Evolutionary conservation across 2,797 vertebrate genomes (phyloP).

Genomic region (Lindbergichthys nudifrons): DNA sequence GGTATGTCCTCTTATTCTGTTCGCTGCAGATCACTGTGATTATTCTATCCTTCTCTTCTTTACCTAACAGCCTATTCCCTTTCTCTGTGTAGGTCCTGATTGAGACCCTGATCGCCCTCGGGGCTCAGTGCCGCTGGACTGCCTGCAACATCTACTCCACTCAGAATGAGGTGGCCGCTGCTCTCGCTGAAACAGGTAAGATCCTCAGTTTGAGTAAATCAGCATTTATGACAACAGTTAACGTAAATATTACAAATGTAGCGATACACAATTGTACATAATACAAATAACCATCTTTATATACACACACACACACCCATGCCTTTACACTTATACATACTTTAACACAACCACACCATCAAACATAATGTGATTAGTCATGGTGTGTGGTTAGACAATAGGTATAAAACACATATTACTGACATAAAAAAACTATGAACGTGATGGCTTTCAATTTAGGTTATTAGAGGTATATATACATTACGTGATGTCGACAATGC

Average conservation of each 20-base stretch:
- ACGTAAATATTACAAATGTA: too few species aligned
- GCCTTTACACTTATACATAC: too few species aligned
- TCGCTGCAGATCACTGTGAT: background rate
- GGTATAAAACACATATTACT: background rate
- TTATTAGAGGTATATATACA: background rate
- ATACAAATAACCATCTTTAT: too few species aligned
- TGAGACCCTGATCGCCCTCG: constrained; percentile 95
- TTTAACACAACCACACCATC: background rate
- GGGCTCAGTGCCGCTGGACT: constrained; percentile 98
- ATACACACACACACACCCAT: too few species aligned
- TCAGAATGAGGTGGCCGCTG: constrained; percentile 97
- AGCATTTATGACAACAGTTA: too few species aligned
- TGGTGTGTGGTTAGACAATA: background rate
- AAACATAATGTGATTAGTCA: background rate
- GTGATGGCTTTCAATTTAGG: background rate
- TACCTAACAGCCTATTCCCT: background rate
- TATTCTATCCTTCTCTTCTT: constrained; percentile 1
- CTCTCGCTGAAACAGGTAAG: constrained; percentile 93
- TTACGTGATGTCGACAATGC: background rate
- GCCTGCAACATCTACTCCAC: constrained; percentile 99
- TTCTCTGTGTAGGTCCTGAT: constrained; percentile 89
- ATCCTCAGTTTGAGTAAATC: background rate
- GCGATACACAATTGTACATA: too few species aligned
- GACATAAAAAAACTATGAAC: background rate
- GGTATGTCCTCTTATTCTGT: constrained; percentile 80